phyloP scores from a whole-genome alignment of 2,113 vertebrate species.

The Antigone vipio region DNA sequence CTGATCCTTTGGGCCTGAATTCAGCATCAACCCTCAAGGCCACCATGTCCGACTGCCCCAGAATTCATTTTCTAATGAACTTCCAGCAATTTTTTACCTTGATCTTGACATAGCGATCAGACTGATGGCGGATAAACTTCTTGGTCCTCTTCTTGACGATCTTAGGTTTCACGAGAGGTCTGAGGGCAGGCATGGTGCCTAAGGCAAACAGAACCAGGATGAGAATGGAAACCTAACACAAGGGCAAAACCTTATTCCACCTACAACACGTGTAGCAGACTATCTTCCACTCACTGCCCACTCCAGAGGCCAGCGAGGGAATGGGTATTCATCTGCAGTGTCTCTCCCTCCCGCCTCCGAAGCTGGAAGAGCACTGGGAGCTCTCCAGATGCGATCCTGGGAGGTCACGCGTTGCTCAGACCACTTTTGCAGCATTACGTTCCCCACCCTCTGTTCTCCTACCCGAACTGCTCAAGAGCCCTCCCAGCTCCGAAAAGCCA shows the following conservation, averaged over 20 bases:
- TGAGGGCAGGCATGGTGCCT: constrained; percentile 90
- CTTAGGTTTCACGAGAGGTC: constrained; percentile 91
- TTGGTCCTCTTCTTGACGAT: constrained; percentile 98
- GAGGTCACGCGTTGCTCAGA: background rate
- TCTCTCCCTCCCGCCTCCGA: constrained; percentile 74
- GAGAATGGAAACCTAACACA: fast-evolving
- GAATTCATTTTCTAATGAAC: fast-evolving
- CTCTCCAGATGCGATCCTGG: constrained; percentile 77
- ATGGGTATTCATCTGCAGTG: constrained; percentile 71
- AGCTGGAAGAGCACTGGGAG: constrained; percentile 70
- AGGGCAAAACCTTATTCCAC: fast-evolving
- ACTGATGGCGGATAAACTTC: constrained; percentile 98
- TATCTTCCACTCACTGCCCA: constrained; percentile 69
- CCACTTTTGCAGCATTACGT: too few species aligned
- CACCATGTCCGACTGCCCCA: fast-evolving
- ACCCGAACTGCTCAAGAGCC: background rate
- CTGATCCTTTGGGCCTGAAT: fast-evolving
- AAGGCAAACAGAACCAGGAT: fast-evolving
- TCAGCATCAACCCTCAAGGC: fast-evolving
- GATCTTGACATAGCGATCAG: constrained; percentile 97
- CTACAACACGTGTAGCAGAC: constrained; percentile 62
- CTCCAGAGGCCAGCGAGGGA: constrained; percentile 45
- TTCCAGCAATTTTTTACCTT: constrained; percentile 66
- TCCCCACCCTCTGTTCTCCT: background rate
- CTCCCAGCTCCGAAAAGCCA: fast-evolving